These are phyloP conservation scores for Noctuana brunneofusca DNA, from an alignment of 2,888 invertebrate genomes.

Conservation along the genomic window DNA sequence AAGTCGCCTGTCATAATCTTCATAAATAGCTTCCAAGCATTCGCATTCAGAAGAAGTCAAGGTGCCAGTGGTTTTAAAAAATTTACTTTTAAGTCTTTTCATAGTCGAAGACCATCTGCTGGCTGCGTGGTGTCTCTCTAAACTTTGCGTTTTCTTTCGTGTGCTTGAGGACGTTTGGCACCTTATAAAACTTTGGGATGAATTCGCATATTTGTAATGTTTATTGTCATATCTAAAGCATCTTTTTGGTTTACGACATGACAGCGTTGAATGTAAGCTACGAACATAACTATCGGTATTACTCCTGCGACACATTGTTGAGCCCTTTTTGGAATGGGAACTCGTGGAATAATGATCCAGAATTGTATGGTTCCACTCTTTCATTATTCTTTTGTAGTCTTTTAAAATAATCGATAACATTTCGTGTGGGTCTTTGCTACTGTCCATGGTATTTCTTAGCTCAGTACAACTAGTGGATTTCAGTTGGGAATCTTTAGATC, in stretches of 20 bases:
- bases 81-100: slow-evolving; percentile 64
- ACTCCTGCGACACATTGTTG: slow-evolving; percentile 55
- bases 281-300: slow-evolving; percentile 64
- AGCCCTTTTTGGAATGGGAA: slow-evolving; percentile 57
- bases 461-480: slow-evolving; percentile 74
- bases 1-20: slow-evolving; percentile 72
- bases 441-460: slow-evolving; percentile 64
- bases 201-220: slow-evolving; percentile 61
- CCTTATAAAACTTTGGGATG: slow-evolving; percentile 50
- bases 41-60: slow-evolving; percentile 63
- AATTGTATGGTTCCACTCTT: slow-evolving; percentile 75
- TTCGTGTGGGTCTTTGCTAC: slow-evolving; percentile 54
- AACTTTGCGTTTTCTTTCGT: slow-evolving; percentile 59
- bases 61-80: slow-evolving; percentile 60
- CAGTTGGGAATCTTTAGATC: slow-evolving; percentile 69
- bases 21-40: slow-evolving; percentile 72
- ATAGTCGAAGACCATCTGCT: slow-evolving; percentile 63
- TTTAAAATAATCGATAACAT: slow-evolving; percentile 62
- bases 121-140: slow-evolving; percentile 57
- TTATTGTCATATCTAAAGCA: slow-evolving; percentile 54
- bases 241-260: slow-evolving; percentile 60
- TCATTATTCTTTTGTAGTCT: slow-evolving; percentile 78
- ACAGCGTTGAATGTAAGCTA: slow-evolving; percentile 68
- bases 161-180: slow-evolving; percentile 44
- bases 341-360: slow-evolving; percentile 65